Evolutionary conservation across 2,113 vertebrate genomes (phyloP).

Genomic region (Hemichromis elongatus): DNA sequence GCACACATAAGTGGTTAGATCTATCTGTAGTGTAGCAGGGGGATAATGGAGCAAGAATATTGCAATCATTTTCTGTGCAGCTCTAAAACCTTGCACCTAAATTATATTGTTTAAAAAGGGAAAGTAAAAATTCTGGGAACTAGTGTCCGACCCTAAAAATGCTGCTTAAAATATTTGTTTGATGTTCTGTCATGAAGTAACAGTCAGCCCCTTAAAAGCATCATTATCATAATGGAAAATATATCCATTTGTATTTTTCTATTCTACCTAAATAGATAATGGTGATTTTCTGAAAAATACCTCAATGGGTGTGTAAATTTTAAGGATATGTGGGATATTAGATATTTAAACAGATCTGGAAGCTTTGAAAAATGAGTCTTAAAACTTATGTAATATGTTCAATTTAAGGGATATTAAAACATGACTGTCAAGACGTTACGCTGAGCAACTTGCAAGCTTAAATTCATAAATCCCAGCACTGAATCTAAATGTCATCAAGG

Average conservation of each 20-base stretch:
- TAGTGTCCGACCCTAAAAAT: background rate
- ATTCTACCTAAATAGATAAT: background rate
- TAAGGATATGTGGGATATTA: background rate
- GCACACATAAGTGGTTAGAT: background rate
- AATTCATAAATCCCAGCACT: too few relatives aligned
- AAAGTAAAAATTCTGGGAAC: background rate
- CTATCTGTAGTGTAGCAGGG: background rate
- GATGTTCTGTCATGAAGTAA: too few relatives aligned
- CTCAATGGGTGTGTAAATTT: background rate
- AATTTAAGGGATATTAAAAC: background rate
- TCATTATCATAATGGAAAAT: background rate
- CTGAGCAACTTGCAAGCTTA: background rate
- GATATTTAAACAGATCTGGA: background rate
- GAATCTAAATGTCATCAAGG: background rate
- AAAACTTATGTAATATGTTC: background rate
- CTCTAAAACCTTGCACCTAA: background rate
- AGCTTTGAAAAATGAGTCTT: background rate
- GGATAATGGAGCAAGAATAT: background rate
- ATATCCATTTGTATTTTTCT: background rate
- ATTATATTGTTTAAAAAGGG: background rate
- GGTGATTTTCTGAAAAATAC: background rate
- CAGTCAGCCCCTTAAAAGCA: background rate
- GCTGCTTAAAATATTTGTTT: background rate
- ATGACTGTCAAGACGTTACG: background rate
- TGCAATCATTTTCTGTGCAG: background rate